Evolutionary conservation across 2,113 vertebrate species (phyloP), one percentile per base, ranked within the genome.

Genomic region (Istiophorus platypterus): DNA sequence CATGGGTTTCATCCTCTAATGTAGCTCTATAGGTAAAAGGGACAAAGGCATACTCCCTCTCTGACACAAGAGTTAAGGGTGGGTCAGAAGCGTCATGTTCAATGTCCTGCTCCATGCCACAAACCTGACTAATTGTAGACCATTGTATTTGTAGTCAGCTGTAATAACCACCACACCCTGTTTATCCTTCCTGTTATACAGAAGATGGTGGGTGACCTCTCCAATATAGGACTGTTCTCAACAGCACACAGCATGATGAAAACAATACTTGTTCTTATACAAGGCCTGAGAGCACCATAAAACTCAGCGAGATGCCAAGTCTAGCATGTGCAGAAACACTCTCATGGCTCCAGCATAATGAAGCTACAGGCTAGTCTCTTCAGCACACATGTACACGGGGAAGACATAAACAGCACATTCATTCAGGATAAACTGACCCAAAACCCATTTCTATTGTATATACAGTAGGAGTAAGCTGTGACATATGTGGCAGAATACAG

Each of bases 151-250:
- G 17, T 42, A 17, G 31, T 62, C 47, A 1, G 26, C 34, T 20
- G 18, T 63, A 54, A 63, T 24, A 39, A 52, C 26, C 7, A 27
- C 42, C 18, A 67, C 62, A 52, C 29, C 52, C 61, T 1, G 34
- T 68, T 64, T 49, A 42, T 77, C 29, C n/a, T 51, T 57, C 1
- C 34, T 54, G 52, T 29, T 37, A 1, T 68, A 47, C 51, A 34
- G 59, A 72, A 69, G 18, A 20, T 70, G 61, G 67, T 62, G 6
- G 29, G 49, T 22, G 49, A 51, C 49, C 49, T 52, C 10, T 41
- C 26, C 47, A 51, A 34, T 51, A 22, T n/a, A 18, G 11, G 37
- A 22, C 56, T 34, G 26, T 12, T 47, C 41, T 78, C 54, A 26
- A 11, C 26, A 58, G 63, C 47, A 22, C 22, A 37, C 1, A 66